Evolutionary conservation across 2,113 vertebrate genomes (phyloP), one percentile per base, ranked within the genome.

Genomic region (Labeo catla): DNA sequence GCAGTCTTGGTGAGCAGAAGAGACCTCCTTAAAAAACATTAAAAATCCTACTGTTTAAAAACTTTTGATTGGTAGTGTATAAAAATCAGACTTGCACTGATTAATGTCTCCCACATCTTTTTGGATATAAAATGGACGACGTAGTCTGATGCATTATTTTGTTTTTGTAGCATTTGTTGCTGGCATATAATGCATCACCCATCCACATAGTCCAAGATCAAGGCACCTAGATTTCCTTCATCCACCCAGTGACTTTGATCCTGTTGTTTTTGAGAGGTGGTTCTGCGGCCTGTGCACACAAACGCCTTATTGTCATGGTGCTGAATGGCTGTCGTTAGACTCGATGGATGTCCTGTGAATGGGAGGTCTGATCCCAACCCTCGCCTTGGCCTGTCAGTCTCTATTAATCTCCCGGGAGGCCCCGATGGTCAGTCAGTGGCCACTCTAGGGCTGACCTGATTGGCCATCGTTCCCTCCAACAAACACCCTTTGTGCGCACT

Each of bases 401-500:
- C 68, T 78, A 92, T 95, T 93, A 95, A 94, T 94, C 92, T 91
- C 91, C 78, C 84, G 86, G 76, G 92, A 93, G 91, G 91, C 93
- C 91, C 86, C 34, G 81, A 57, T 72, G 83, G 90, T 91, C 87
- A 87, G 90, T 91, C 81, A 70, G 15, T 87, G 81, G 85, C 36
- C 45, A 23, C 73, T 21, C 7, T 39, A 43, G 59, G 47, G 76
- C 57, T 57, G 77, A 80, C 39, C 85, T 73, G 76, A 86, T 80
- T 81, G 85, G 65, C 23, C 39, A 52, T 47, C 54, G 8, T 23
- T 47, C 85, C 21, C 50, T 74, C 49, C 52, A 74, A 84, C 68
- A 84, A 84, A 84, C 50, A 73, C 36, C 50, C 82, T 7, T 84
- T 84, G 66, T 84, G 28, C 3, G 15, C 28, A 28, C 1, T 28